Conservation (phyloP, 2,888 invertebrate species). For the Sympetrum striolatum region DNA sequence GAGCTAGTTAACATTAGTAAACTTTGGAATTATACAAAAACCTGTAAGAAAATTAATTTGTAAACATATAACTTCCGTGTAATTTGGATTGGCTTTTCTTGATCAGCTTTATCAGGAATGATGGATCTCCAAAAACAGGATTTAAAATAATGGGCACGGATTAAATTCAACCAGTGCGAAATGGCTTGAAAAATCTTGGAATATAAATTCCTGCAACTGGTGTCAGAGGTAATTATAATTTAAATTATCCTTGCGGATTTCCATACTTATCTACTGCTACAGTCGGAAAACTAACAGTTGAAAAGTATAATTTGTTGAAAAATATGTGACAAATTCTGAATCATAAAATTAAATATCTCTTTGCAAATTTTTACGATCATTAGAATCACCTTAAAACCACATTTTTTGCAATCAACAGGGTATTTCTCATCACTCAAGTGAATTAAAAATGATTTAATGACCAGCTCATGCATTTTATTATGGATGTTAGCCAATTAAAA, state of each 20-base stretch:
- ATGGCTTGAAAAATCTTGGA: slow-evolving; percentile 44
- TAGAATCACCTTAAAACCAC: background rate
- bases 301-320: background rate
- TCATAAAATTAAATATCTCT: no score
- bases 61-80: no score
- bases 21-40: no score
- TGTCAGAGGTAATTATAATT: background rate
- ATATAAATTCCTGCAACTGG: slow-evolving; percentile 25
- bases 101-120: no score
- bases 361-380: no score
- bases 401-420: background rate
- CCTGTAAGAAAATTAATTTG: no score
- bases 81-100: no score
- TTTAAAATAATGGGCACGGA: no score
- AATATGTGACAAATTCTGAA: background rate
- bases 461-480: background rate
- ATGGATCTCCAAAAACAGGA: no score
- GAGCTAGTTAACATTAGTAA: no score
- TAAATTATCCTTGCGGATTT: slow-evolving; percentile 23
- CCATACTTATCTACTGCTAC: slow-evolving; percentile 1
- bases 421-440: background rate
- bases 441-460: background rate
- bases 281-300: background rate
- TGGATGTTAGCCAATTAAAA: background rate
- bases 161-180: background rate